Evolutionary conservation across 2,797 vertebrate genomes (phyloP).

Genomic region (Sebastes kiyomatsui): DNA sequence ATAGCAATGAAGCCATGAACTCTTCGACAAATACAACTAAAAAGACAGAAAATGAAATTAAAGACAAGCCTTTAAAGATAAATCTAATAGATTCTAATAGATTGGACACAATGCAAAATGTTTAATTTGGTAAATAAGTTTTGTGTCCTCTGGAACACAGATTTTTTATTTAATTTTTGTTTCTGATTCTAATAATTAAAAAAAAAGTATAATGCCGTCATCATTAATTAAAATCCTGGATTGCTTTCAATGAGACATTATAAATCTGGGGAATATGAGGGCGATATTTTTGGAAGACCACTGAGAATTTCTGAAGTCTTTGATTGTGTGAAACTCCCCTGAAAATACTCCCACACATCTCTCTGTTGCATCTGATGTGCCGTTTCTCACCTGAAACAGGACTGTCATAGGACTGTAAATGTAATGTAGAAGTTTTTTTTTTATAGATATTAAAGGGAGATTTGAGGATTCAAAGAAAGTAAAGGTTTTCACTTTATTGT

Average conservation of each 20-base stretch:
- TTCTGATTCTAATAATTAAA: neutral
- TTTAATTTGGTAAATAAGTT: neutral
- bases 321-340: conserved; percentile 27
- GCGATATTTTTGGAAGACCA: neutral
- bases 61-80: neutral
- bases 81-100: neutral
- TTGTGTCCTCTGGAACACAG: neutral
- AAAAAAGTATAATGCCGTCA: neutral
- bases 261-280: neutral
- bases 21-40: neutral
- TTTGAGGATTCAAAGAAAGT: neutral
- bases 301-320: conserved; percentile 22
- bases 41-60: conserved; percentile 4
- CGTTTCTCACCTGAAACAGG: conserved; percentile 13
- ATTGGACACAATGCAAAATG: neutral
- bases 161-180: neutral
- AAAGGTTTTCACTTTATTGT: neutral
- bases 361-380: neutral
- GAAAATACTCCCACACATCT: conserved; percentile 25
- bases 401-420: neutral
- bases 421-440: neutral
- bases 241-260: neutral
- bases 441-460: neutral
- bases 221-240: neutral
- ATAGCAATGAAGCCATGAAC: neutral